Percentiles rank a stretch among this genome's conserved stretches.
These are phyloP conservation scores for Aspidapion aeneum DNA, from an alignment of 2,888 invertebrate genomes.

Conservation along the genomic window DNA sequence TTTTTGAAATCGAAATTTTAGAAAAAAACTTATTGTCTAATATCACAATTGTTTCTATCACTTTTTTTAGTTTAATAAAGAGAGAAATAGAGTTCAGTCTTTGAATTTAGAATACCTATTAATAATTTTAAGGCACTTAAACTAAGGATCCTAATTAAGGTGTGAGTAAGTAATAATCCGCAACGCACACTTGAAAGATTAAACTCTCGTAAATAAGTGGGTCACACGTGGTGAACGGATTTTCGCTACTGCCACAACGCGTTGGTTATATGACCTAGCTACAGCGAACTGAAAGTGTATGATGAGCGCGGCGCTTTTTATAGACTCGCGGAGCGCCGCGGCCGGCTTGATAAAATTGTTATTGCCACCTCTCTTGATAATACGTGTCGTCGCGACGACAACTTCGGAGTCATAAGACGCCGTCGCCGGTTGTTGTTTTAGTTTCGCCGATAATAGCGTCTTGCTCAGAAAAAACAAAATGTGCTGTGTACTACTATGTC, in stretches of 20 bases:
- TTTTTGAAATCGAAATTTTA: conserved; percentile 15
- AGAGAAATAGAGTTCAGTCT: conserved; percentile 28
- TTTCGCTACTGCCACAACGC: conserved; percentile 47
- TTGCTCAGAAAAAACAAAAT: too few relatives aligned
- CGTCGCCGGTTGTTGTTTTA: background rate
- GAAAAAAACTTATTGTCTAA: conserved; percentile 35
- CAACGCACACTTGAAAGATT: too few relatives aligned
- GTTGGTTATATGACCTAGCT: conserved; percentile 46
- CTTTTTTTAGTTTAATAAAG: conserved; percentile 23
- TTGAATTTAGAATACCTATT: conserved; percentile 10
- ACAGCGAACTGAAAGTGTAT: conserved; percentile 39
- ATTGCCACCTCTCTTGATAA: background rate
- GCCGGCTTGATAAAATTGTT: too few relatives aligned
- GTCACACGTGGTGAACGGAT: conserved; percentile 37
- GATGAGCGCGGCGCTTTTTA: conserved; percentile 28
- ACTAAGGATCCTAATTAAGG: background rate
- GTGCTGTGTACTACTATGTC: too few relatives aligned
- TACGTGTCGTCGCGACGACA: background rate
- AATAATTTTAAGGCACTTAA: conserved; percentile 29
- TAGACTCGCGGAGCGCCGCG: conserved; percentile 23
- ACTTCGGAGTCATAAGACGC: conserved; percentile 17
- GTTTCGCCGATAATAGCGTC: background rate
- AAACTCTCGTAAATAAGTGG: conserved; percentile 34
- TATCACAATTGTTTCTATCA: conserved; percentile 41
- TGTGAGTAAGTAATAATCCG: conserved; percentile 7